These are phyloP conservation scores for Augochlorella aurata DNA, from an alignment of 2,888 invertebrate genomes.

Conservation along the genomic window DNA sequence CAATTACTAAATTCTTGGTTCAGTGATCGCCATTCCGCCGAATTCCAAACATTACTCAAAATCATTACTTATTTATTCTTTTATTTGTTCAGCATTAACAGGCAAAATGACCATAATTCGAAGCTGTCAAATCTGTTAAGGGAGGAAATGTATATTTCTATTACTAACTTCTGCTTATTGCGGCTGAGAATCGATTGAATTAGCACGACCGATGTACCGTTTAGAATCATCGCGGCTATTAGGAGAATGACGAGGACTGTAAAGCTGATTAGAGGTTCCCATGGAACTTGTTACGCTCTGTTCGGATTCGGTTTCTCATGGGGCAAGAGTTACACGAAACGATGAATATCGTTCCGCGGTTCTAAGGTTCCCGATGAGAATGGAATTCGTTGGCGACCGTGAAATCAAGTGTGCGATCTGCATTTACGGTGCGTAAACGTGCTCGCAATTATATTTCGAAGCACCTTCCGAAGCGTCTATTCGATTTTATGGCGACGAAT, in stretches of 20 bases:
- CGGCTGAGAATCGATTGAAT: neutral
- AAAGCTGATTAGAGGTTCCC: conserved; percentile 57
- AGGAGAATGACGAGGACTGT: conserved; percentile 36
- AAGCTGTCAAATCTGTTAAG: too few relatives aligned
- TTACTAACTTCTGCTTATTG: too few relatives aligned
- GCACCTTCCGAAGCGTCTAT: too few relatives aligned
- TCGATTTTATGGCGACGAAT: too few relatives aligned
- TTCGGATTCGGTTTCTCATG: conserved; percentile 43
- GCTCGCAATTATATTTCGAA: neutral
- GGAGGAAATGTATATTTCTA: too few relatives aligned
- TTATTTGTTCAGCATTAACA: too few relatives aligned
- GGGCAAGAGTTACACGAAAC: conserved; percentile 40
- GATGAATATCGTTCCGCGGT: conserved; percentile 55
- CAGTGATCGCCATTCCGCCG: neutral
- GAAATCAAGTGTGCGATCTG: conserved; percentile 22
- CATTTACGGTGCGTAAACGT: neutral
- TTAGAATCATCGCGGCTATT: conserved; percentile 34
- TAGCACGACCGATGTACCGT: neutral
- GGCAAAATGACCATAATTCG: too few relatives aligned
- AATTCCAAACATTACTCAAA: too few relatives aligned
- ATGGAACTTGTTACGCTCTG: conserved; percentile 28
- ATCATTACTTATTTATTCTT: too few relatives aligned
- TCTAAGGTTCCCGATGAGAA: conserved; percentile 54
- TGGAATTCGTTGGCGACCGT: conserved; percentile 40
- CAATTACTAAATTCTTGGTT: conserved; percentile 11